Base-by-base conservation (phyloP, 2,888 invertebrate species). In the Limulus polyphemus region DNA sequence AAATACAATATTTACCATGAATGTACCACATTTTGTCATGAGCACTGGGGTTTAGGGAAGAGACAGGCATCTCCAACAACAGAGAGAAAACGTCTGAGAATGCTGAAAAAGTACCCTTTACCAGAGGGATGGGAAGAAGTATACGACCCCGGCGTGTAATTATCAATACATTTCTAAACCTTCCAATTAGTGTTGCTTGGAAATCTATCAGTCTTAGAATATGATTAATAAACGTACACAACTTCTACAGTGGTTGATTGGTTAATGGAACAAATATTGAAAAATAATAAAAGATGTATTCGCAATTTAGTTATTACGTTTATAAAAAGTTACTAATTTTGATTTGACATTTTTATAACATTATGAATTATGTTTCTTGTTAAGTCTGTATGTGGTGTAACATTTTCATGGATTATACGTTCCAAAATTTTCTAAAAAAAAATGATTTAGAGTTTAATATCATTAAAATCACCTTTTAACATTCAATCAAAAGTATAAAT, bases 1-100 rank as follows among this genome's bases (percentile, higher is more conserved):
- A 95, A 93, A 77, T 87, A 84, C 72, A 99, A 98, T 73, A 85
- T 92, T 62, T 92, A 86, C 76, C 99, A 99, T 73, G 87, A 90
- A 70, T 99, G 99, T 75, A 84, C 84, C 0, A 82, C 84, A 58
- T 95, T 83, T 79, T 99, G 99, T 76, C 87, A 88, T 55, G 87
- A 88, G 73, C 83, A 84, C 60, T 97, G 93, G 92, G 88, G 86
- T 70, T 82, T 82, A 67, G 75, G 68, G 10, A 67, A 58, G 17
- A 60, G 59, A 47, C 59, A 63, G 16, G 62, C 69, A 5, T 67
- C 67, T 12, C 68, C 68, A 14, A 64, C 57, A 51, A 62, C 64
- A 1, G 64, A 69, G 13, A 47, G 65, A 47, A 68, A 62, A 65
- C 82, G 85, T 62, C 82, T 84, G 61, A 84, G 84, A 74, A 83